Conservation (phyloP, 2,888 invertebrate genomes). For the Calameuta idolon region DNA sequence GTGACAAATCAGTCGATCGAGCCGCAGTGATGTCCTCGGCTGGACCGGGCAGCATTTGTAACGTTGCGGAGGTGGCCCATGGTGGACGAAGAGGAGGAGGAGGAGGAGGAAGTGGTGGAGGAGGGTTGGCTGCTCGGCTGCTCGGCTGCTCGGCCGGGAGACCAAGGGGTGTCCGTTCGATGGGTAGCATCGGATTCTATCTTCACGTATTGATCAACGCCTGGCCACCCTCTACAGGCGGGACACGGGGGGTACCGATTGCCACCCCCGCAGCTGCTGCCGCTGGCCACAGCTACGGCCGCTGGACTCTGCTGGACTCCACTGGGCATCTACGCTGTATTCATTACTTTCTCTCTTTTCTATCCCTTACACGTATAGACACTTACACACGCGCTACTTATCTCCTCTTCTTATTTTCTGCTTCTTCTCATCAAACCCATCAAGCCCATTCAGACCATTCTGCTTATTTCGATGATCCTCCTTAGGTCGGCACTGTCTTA, state of each 20-base stretch:
- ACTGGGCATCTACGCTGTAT: conserved; percentile 30
- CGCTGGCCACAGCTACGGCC: conserved; percentile 62
- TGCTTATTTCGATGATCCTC: neutral
- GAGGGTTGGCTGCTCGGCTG: neutral
- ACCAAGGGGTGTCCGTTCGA: conserved; percentile 47
- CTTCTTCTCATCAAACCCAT: neutral
- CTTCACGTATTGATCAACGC: conserved; percentile 68
- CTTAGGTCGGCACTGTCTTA: neutral
- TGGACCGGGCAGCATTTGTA: conserved; percentile 48
- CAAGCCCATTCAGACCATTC: neutral
- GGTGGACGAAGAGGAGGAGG: neutral
- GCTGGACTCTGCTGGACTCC: conserved; percentile 63
- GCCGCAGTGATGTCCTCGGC: conserved; percentile 52
- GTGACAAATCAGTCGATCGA: conserved; percentile 64
- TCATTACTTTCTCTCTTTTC: conserved; percentile 22
- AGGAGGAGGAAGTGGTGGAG: neutral
- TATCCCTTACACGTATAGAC: neutral
- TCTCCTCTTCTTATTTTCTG: neutral
- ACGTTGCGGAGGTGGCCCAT: conserved; percentile 36
- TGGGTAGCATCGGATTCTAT: conserved; percentile 67
- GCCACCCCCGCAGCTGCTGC: conserved; percentile 61
- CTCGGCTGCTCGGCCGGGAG: conserved; percentile 13
- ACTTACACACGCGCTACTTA: neutral
- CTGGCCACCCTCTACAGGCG: conserved; percentile 59
- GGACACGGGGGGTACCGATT: conserved; percentile 46